A percentile compares a stretch with the other conserved stretches of the same genome.
phyloP scores from a whole-genome alignment of 2,888 invertebrate species.

The Elgonia sp. region DNA sequence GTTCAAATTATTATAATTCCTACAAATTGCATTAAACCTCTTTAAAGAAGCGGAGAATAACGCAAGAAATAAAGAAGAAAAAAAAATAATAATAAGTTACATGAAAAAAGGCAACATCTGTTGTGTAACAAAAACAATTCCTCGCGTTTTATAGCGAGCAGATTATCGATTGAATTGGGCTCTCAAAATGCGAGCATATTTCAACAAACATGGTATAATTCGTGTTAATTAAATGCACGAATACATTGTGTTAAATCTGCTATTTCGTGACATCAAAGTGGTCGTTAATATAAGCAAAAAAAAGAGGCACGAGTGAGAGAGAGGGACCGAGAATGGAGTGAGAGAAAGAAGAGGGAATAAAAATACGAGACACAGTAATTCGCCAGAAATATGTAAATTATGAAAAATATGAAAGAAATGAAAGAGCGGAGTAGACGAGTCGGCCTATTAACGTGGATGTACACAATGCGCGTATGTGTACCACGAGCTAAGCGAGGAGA shows the following conservation, averaged over 20 bases:
- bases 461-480: conserved; percentile 26
- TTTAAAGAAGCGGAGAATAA: no score
- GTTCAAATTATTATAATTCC: no score
- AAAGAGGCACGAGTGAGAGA: background rate
- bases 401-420: conserved; percentile 44
- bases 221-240: conserved; percentile 65
- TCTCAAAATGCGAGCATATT: conserved; percentile 28
- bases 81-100: no score
- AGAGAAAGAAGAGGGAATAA: no score
- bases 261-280: conserved; percentile 65
- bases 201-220: conserved; percentile 34
- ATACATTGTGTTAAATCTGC: conserved; percentile 44
- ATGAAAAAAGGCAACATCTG: no score
- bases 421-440: conserved; percentile 26
- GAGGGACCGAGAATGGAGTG: no score
- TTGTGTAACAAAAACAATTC: no score
- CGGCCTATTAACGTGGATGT: conserved; percentile 48
- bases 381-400: conserved; percentile 63
- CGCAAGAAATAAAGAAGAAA: no score
- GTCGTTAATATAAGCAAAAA: conserved; percentile 26
- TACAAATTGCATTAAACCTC: no score
- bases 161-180: conserved; percentile 30
- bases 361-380: conserved; percentile 43
- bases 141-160: background rate
- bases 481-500: conserved; percentile 18